Evolutionary conservation across 1,140 invertebrate genomes (phyloP).

Genomic region (Saccostrea cuccullata): DNA sequence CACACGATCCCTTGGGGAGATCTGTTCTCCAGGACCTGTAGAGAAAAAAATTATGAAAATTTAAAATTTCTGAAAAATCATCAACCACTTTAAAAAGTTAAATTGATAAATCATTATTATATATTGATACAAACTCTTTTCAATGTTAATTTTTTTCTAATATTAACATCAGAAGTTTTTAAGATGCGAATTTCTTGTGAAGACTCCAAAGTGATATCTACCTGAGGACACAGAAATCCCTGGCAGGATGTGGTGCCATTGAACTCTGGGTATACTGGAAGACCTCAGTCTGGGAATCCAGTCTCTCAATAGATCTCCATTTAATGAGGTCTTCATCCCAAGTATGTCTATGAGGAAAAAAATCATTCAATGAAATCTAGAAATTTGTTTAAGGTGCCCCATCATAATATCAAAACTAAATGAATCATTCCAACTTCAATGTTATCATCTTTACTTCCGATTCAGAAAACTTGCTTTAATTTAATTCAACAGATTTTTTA

Average conservation of each 20-base stretch:
- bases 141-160: no score
- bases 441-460: no score
- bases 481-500: no score
- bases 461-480: no score
- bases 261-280: conserved; percentile 91
- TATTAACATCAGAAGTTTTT: no score
- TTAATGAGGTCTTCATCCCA: conserved; percentile 92
- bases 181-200: neutral
- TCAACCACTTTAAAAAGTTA: neutral
- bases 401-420: neutral
- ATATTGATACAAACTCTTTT: neutral
- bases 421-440: no score
- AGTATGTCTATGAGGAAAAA: conserved; percentile 82
- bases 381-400: neutral
- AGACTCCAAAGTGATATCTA: conserved; percentile 70
- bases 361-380: neutral
- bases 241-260: conserved; percentile 88
- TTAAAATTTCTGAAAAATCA: neutral
- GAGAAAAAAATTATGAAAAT: neutral
- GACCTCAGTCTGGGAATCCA: conserved; percentile 91
- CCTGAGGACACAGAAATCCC: conserved; percentile 94
- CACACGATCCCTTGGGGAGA: conserved; percentile 89
- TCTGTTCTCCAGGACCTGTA: conserved; percentile 89
- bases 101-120: neutral
- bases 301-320: conserved; percentile 88